Evolutionary conservation across 2,888 invertebrate species (phyloP).

Genomic region (Emmelina monodactyla): DNA sequence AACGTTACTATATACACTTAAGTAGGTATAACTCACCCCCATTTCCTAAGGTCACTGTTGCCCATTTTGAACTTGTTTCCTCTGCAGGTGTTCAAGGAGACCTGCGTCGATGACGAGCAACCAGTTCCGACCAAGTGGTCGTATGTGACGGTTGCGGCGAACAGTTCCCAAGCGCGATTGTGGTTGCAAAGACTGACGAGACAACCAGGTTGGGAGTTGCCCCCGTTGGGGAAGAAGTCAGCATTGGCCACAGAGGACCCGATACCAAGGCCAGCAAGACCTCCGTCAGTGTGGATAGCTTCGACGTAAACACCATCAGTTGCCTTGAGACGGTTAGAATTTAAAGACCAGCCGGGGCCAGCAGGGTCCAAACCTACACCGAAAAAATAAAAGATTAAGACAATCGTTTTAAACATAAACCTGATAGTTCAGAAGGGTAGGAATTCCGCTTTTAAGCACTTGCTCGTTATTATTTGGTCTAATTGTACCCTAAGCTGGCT

Average conservation of each 20-base stretch:
- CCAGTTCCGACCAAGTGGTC: slow-evolving; percentile 26
- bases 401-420: too few relatives aligned
- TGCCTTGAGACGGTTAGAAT: slow-evolving; percentile 19
- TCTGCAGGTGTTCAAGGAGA: slow-evolving; percentile 24
- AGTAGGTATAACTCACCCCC: slow-evolving; percentile 22
- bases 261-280: slow-evolving; percentile 41
- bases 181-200: slow-evolving; percentile 27
- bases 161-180: slow-evolving; percentile 31
- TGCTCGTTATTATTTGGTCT: too few relatives aligned
- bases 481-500: too few relatives aligned
- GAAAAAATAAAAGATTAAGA: too few relatives aligned
- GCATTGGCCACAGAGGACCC: slow-evolving; percentile 47
- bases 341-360: slow-evolving; percentile 29
- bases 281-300: slow-evolving; percentile 29
- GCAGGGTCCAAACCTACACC: slow-evolving; percentile 30
- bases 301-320: slow-evolving; percentile 40
- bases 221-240: slow-evolving; percentile 68
- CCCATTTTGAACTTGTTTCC: slow-evolving; percentile 27
- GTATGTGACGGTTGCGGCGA: slow-evolving; percentile 25
- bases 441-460: too few relatives aligned
- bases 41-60: slow-evolving; percentile 26
- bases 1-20: neutral
- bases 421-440: too few relatives aligned
- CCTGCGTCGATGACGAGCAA: slow-evolving; percentile 22
- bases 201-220: slow-evolving; percentile 37